A percentile compares a stretch with the other conserved stretches of the same genome.
phyloP scores from a whole-genome alignment of 2,888 invertebrate species.

The Aporophyla nigra region DNA sequence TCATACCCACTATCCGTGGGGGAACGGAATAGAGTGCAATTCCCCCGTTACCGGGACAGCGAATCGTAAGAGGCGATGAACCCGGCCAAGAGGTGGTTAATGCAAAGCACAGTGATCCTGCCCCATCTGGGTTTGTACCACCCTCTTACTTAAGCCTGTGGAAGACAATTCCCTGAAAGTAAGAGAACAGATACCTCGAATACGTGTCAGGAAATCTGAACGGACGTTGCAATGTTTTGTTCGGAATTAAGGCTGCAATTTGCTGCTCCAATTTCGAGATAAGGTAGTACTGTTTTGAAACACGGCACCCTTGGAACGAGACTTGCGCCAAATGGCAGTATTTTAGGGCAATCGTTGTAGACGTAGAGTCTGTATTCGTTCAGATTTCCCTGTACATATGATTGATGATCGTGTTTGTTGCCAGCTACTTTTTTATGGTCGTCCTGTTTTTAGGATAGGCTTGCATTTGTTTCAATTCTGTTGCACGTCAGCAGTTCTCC shows the following conservation, averaged over 20 bases:
- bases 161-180: conserved; percentile 40
- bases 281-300: rapidly evolving
- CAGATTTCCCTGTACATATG: background rate
- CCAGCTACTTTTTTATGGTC: conserved; percentile 41
- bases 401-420: conserved; percentile 20
- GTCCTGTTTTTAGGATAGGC: conserved; percentile 29
- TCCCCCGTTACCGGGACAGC: conserved; percentile 64
- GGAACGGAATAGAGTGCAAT: conserved; percentile 64
- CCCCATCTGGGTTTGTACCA: conserved; percentile 55
- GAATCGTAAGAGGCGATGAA: conserved; percentile 67
- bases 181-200: conserved; percentile 35
- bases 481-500: conserved; percentile 50
- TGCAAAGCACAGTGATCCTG: conserved; percentile 26
- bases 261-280: background rate
- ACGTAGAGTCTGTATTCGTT: background rate
- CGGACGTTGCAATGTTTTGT: background rate
- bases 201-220: background rate
- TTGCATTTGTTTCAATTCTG: conserved; percentile 24
- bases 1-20: conserved; percentile 50
- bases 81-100: conserved; percentile 61
- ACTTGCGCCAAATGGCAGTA: background rate
- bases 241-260: background rate
- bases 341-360: background rate
- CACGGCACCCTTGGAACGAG: background rate
- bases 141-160: conserved; percentile 54